Evolutionary conservation across 2,113 vertebrate genomes (phyloP).

Genomic region (Callorhinus ursinus): DNA sequence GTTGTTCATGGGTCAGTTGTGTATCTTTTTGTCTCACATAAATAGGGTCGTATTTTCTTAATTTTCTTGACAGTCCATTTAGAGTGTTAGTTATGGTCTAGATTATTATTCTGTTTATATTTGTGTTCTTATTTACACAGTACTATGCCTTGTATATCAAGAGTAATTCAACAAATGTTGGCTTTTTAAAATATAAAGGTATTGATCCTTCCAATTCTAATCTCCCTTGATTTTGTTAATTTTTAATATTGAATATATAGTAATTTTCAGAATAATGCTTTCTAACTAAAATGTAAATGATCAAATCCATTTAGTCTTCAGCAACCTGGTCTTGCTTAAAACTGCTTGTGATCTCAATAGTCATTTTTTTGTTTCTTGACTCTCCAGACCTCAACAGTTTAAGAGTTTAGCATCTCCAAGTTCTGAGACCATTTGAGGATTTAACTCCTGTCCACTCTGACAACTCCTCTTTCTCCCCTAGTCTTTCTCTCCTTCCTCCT

Average conservation of each 20-base stretch:
- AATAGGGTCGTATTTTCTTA: conserved; percentile 8
- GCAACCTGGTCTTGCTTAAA: neutral
- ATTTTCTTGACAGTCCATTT: neutral
- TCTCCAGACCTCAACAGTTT: neutral
- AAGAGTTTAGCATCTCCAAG: neutral
- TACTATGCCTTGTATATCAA: neutral
- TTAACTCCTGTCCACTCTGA: neutral
- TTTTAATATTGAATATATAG: conserved; percentile 31
- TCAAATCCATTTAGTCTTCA: neutral
- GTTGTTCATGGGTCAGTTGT: neutral
- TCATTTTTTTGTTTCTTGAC: neutral
- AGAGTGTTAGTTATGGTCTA: neutral
- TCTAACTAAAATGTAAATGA: neutral
- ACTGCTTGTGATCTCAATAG: neutral
- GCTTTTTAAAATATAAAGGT: neutral
- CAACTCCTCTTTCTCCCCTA: neutral
- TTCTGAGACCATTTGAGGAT: neutral
- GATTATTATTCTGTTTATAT: conserved; percentile 16
- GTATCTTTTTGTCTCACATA: neutral
- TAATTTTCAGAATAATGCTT: conserved; percentile 50
- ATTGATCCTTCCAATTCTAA: neutral
- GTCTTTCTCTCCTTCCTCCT: neutral
- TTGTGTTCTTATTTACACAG: neutral
- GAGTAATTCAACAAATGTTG: conserved; percentile 1
- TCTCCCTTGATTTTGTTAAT: neutral